phyloP scores from a whole-genome alignment of 1,140 invertebrate species.

The Alviniconcha marisindica region DNA sequence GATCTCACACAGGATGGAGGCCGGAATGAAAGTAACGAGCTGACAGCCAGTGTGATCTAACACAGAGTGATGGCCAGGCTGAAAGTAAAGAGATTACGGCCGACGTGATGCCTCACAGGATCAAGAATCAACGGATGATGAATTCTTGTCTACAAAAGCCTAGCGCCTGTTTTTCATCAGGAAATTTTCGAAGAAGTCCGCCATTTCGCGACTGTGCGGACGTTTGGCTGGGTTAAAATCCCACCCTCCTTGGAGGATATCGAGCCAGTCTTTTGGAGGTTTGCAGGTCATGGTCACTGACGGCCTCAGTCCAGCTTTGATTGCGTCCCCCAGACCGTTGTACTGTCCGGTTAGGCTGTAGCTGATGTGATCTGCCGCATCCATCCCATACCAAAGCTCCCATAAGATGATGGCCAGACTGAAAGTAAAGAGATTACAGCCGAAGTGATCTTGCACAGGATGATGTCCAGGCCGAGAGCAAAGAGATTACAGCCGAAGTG shows the following conservation, averaged over 20 bases:
- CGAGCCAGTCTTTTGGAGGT: slow-evolving; percentile 44
- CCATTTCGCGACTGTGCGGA: slow-evolving; percentile 35
- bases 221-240: slow-evolving; percentile 39
- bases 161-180: not conserved
- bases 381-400: slow-evolving; percentile 69
- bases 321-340: slow-evolving; percentile 42
- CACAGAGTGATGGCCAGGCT: not conserved
- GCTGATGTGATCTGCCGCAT: slow-evolving; percentile 38
- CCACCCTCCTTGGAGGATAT: slow-evolving; percentile 53
- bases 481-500: too few relatives aligned
- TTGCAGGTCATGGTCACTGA: slow-evolving; percentile 45
- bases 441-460: slow-evolving; percentile 59
- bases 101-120: not conserved
- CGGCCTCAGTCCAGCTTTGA: slow-evolving; percentile 53
- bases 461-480: slow-evolving; percentile 55
- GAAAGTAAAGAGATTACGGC: not conserved
- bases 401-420: slow-evolving; percentile 63
- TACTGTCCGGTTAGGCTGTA: too few relatives aligned
- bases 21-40: slow-evolving; percentile 41
- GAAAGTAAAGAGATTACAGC: not conserved
- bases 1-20: slow-evolving; percentile 67
- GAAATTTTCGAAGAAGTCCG: slow-evolving; percentile 42
- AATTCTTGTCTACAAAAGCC: too few relatives aligned
- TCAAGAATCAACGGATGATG: not conserved
- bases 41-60: too few relatives aligned